Evolutionary conservation across 30 jellyfish, hydroid and myxozoan species (phyloP), one percentile per base, ranked within the genome.

Genomic region (Phacellophora camtschatica): DNA sequence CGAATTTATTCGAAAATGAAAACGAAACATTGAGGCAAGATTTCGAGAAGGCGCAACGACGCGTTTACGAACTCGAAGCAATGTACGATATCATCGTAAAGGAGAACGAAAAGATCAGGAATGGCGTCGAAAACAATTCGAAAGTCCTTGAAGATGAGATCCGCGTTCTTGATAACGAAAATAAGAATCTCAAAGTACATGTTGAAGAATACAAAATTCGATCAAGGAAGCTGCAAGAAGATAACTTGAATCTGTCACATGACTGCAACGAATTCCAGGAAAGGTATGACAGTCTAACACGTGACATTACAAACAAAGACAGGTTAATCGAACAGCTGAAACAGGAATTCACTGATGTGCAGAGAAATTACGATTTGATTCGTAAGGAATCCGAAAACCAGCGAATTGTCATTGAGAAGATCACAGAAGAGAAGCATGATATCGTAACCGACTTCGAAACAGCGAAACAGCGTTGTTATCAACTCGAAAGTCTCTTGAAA

Each of bases 31-130:
- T 76, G 57, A 66, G 87, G 3, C 82, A 72, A 28, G 97, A 86
- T n/a, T 48, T 81, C 32, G 97, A 93, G 57, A 82, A 82, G 27
- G 84, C 97, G 50, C 91, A 68, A 27, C 84, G 97, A 4, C 90
- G 91, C 59, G 65, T 93, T 42, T 93, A 72, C 77, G 99, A 93
- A 33, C 82, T 93, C 51, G 99, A 93, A 82, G 99, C 99, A 19
- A 74, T 64, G 85, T 45, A 76, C 46, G 97, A 93, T 57, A 93
- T 93, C 54, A 74, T 86, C 57, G 92, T 61, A 36, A 88, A 95
- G 27, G 97, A 82, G 76, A 93, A 93, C 66, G 96, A 93, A 11
- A 87, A 71, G 22, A 64, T 87, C 59, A 86, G 75, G 69, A 45
- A 59, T n/a, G 97, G 82, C 11, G 73, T 86, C 18, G 96, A 93